These are phyloP conservation scores for Dolomedes plantarius DNA, from an alignment of 2,888 invertebrate species.

Conservation along the genomic window DNA sequence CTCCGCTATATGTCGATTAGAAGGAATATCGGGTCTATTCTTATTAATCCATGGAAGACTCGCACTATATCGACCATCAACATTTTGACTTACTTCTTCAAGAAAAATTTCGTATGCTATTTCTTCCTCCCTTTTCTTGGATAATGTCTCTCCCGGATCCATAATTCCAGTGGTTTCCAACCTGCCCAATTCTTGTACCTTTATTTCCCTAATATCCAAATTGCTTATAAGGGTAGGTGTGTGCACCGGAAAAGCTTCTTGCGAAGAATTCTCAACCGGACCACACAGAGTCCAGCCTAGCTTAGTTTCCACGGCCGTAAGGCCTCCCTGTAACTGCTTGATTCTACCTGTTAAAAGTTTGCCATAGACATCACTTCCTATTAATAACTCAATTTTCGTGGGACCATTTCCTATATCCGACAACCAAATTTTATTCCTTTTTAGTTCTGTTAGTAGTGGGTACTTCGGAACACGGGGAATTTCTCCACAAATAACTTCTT, in stretches of 20 bases:
- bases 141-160: neutral
- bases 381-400: neutral
- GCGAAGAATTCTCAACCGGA: neutral
- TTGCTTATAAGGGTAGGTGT: neutral
- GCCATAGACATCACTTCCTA: neutral
- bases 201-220: neutral
- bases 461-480: neutral
- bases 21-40: no score
- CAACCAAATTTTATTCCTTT: neutral
- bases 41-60: neutral
- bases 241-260: neutral
- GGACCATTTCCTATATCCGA: neutral
- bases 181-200: neutral
- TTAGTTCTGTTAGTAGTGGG: neutral
- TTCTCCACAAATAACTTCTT: neutral
- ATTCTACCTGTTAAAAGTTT: neutral
- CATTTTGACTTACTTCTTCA: neutral
- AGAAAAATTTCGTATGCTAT: neutral
- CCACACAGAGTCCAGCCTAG: neutral
- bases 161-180: neutral
- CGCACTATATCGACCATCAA: neutral
- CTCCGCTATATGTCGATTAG: no score
- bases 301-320: constrained; percentile 7
- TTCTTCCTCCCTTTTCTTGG: neutral
- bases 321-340: neutral